phyloP scores from a whole-genome alignment of 2,888 invertebrate species.

The Hirudinaria manillensis region DNA sequence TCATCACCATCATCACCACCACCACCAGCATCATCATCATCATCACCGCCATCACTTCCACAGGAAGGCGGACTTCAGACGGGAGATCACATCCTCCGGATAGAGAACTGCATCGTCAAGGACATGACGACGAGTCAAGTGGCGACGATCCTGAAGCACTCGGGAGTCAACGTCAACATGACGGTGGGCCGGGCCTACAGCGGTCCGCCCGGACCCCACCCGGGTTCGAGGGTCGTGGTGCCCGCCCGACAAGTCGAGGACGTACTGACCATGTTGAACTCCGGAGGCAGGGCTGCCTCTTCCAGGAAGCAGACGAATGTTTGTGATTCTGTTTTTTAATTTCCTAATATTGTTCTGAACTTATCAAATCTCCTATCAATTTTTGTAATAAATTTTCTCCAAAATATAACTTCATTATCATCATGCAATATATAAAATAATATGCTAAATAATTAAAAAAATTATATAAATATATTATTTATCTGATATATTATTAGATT shows the following conservation, averaged over 20 bases:
- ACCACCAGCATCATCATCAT: constrained; percentile 7
- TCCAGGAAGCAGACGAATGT: neutral
- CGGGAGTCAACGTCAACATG: constrained; percentile 85
- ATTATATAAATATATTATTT: too few species aligned
- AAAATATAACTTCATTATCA: too few species aligned
- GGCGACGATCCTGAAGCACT: constrained; percentile 86
- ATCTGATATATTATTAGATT: too few species aligned
- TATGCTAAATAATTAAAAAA: too few species aligned
- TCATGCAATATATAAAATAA: too few species aligned
- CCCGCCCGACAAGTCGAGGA: constrained; percentile 82
- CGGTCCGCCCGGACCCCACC: constrained; percentile 3
- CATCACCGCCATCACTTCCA: neutral
- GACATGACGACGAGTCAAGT: constrained; percentile 92
- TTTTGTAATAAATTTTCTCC: too few species aligned
- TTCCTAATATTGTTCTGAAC: neutral
- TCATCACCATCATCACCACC: neutral
- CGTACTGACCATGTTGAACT: constrained; percentile 59
- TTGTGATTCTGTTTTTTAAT: neutral
- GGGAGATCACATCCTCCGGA: constrained; percentile 93
- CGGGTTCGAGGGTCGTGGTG: constrained; percentile 56
- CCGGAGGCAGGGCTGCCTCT: constrained; percentile 29
- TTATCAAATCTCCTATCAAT: too few species aligned
- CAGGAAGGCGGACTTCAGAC: constrained; percentile 90
- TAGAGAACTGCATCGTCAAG: constrained; percentile 77
- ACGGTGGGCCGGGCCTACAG: constrained; percentile 72